Conservation (phyloP, 2,888 invertebrate genomes). For the Trimorus sp. region DNA sequence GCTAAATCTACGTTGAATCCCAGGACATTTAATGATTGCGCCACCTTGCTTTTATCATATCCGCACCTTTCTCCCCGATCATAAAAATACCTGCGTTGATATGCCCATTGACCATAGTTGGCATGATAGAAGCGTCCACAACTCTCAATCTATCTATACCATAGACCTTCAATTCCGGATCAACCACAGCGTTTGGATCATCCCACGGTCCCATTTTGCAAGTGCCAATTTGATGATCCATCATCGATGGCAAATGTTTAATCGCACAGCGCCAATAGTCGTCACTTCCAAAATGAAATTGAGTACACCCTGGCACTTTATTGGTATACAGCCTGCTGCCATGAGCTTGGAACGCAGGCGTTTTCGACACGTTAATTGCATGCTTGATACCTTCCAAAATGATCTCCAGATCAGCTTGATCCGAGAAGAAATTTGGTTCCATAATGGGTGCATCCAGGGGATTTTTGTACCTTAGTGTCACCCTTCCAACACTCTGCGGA, state of each 20-base stretch:
- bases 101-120: slow-evolving; percentile 84
- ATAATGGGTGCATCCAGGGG: slow-evolving; percentile 88
- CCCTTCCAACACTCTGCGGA: slow-evolving; percentile 87
- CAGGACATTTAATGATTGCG: too few species aligned
- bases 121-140: slow-evolving; percentile 85
- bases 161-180: slow-evolving; percentile 82
- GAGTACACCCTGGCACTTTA: slow-evolving; percentile 84
- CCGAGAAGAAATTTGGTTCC: slow-evolving; percentile 90
- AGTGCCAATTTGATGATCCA: slow-evolving; percentile 85
- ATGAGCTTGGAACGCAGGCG: slow-evolving; percentile 82
- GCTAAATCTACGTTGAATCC: too few species aligned
- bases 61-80: slow-evolving; percentile 85
- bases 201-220: slow-evolving; percentile 83
- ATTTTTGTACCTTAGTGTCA: slow-evolving; percentile 87
- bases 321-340: slow-evolving; percentile 79
- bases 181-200: slow-evolving; percentile 84
- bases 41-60: slow-evolving; percentile 83
- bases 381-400: slow-evolving; percentile 83
- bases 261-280: slow-evolving; percentile 87
- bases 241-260: slow-evolving; percentile 84
- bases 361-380: slow-evolving; percentile 82
- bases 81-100: slow-evolving; percentile 84
- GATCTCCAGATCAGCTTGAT: slow-evolving; percentile 82
- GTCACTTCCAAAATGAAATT: slow-evolving; percentile 82
- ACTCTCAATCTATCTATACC: slow-evolving; percentile 83